Evolutionary conservation across 2,797 vertebrate species (phyloP), one percentile per base, ranked within the genome.

Genomic region (Parambassis ranga): DNA sequence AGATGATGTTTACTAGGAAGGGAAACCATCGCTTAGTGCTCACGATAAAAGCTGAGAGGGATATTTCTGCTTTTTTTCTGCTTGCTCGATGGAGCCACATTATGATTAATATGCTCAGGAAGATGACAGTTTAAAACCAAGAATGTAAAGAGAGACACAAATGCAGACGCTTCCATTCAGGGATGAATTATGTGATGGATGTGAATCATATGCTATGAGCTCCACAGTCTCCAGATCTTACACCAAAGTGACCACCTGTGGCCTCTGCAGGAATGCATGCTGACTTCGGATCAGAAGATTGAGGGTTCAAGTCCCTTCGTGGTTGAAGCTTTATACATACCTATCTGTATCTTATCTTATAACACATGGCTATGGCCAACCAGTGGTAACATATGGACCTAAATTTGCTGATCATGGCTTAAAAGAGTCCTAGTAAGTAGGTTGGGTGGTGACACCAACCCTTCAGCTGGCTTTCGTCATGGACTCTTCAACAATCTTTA

Each of bases 1-100:
- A 41, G 55, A 43, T 27, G 43, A 64, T 50, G 35, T 55, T 73
- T 43, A 68, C 27, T 6, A 10, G 53, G 53, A 52, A 5, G 19
- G 5, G 46, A 56, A 73, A 36, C 53, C 52, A 2, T 16, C 1
- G 11, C 28, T 48, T 31, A 51, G 22, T 0, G 1, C 26, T 44
- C 22, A 15, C 35, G 66, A 43, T 68, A 37, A 39, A 43, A 27
- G 55, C 58, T 74, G 38, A 28, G 43, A 52, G 15, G 19, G 10
- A 13, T 24, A 14, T 61, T 36, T 8, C 49, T 69, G 42, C 51
- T 35, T 30, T 14, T 63, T 32, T 57, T 44, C n/a, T 36, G n/a
- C 22, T 11, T 7, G 18, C 6, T 24, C 26, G 31, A 28, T 47
- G 14, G 37, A 10, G 20, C 37, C 26, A 28, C 1, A 14, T 36